Evolutionary conservation across 2,113 vertebrate genomes (phyloP), one percentile per base, ranked within the genome.

Genomic region (Scalopus aquaticus): DNA sequence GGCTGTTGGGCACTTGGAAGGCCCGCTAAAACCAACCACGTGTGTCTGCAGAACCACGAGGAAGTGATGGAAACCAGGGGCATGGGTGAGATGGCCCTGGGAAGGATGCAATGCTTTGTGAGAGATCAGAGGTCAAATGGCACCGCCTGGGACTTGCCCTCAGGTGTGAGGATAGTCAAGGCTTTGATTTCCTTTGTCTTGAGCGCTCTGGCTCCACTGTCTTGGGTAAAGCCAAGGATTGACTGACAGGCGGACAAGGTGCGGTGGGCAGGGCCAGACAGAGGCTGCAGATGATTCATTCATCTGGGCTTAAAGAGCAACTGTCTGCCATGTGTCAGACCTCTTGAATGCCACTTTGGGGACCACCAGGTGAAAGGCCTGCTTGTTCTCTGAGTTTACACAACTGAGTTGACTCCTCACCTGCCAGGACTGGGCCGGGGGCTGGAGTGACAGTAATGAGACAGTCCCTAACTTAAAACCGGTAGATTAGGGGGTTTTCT

Each of bases 401-500:
- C 20, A 88, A 39, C 28, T 89, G 64, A 83, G 20, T 79, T 90
- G 46, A 85, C 20, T 37, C 67, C 46, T 78, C 67, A 44, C 46
- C 35, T 89, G 56, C 30, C 54, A 79, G 35, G 69, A 78, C 64
- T 94, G 69, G 58, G 49, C 51, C 82, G 51, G 51, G 69, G 82
- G 51, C 54, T 76, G 69, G 46, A 84, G 78, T 94, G 17, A n/a
- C 30, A 49, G 72, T 80, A 94, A 84, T 74, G 37, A 94, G 16
- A 78, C 26, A 92, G 69, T 32, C 67, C n/a, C 81, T 79, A 89
- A 88, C 70, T n/a, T 72, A 80, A 94, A 81, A 89, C 44, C 51
- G 44, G 65, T 67, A 82, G 88, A 64, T 89, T 35, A 76, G 11
- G 12, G 69, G 44, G n/a, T 69, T 22, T 4, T 73, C 24, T 51